Evolutionary conservation across 2,888 invertebrate genomes (phyloP), one percentile per base, ranked within the genome.

Genomic region (Conistra vaccinii): DNA sequence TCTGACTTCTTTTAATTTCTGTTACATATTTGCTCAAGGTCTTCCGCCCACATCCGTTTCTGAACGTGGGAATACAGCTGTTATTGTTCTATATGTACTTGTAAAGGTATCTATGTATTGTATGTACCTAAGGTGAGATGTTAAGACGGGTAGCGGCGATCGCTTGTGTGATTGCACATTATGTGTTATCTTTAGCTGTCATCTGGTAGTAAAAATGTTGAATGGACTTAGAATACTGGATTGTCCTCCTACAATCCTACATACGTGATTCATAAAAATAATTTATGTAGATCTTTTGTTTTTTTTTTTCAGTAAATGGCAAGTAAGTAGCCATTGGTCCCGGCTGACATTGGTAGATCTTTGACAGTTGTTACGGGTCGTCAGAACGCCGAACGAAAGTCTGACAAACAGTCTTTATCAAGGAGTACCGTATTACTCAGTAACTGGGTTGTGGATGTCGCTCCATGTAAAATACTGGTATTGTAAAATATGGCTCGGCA

Each of bases 1-100:
- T 69, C 66, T 17, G 77, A 79, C 76, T 73, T 75, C 73, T 76
- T 85, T 83, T 79, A 63, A 72, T 79, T 86, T 88, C 86, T 85
- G 87, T 78, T 86, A 81, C 86, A 87, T 80, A 83, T 87, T 76
- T 80, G 20, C 62, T 83, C 88, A 89, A 89, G 89, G 89, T 78
- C 80, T 76, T 45, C 73, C 85, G 67, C 90, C 89, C 78, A 89
- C 87, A 89, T 89, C 88, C 90, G 89, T 81, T 81, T 69, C 73
- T 87, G 76, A 73, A 81, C 79, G 83, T 82, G 85, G 81, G 90
- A 89, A 89, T 82, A 77, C 79, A 87, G 82, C 80, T 82, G 83
- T 76, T 84, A 80, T 88, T 87, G 79, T 86, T 87, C 71, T 76
- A 69, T 85, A 80, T n/a, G 63, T 82, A 80, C 78, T 76, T 78